Conservation (phyloP, 2,797 vertebrate genomes). For the Vireo griseus region DNA sequence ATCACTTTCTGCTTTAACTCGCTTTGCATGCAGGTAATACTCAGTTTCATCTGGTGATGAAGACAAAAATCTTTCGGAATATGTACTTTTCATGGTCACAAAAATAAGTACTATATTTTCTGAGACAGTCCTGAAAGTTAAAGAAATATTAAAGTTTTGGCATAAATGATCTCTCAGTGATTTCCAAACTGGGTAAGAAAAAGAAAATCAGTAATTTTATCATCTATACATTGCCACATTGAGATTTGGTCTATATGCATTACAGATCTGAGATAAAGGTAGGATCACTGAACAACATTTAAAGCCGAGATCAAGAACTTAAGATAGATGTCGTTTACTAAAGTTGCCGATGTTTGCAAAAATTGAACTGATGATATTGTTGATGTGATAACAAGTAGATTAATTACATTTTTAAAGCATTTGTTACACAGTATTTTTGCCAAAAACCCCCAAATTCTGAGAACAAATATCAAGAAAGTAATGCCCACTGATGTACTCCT, state of each 20-base stretch:
- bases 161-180: neutral
- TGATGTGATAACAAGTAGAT: neutral
- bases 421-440: neutral
- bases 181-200: neutral
- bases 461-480: neutral
- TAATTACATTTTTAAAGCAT: neutral
- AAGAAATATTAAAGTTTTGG: neutral
- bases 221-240: neutral
- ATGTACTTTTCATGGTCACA: conserved; percentile 15
- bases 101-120: neutral
- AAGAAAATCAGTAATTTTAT: neutral
- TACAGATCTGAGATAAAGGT: neutral
- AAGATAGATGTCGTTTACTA: neutral
- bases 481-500: neutral
- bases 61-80: neutral
- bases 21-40: neutral
- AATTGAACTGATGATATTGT: neutral
- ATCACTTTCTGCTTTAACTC: conserved; percentile 19
- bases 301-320: neutral
- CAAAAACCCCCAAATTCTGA: neutral
- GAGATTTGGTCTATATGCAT: neutral
- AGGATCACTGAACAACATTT: neutral
- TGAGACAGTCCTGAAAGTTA: conserved; percentile 9
- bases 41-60: neutral
- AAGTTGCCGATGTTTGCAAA: neutral